Evolutionary conservation across 2,113 vertebrate species (phyloP).

Genomic region (Tachysurus fulvidraco): DNA sequence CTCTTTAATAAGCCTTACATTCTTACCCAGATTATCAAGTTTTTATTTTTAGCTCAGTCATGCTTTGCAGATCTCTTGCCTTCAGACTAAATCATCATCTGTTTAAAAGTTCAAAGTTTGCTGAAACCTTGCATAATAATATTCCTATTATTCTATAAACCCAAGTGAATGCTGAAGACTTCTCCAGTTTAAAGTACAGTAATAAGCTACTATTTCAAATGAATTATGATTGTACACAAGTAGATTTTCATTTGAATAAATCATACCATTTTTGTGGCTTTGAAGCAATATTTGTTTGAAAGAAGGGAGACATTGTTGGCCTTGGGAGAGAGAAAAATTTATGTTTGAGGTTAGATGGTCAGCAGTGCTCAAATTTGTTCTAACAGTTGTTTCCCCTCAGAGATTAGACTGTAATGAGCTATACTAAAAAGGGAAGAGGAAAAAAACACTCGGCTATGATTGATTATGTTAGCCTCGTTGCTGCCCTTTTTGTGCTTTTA

Average conservation of each 20-base stretch:
- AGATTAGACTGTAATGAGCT: slow-evolving; percentile 39
- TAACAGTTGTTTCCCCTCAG: slow-evolving; percentile 34
- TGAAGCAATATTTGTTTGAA: slow-evolving; percentile 55
- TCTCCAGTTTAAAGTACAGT: slow-evolving; percentile 36
- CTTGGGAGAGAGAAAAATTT: slow-evolving; percentile 30
- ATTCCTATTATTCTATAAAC: slow-evolving; percentile 58
- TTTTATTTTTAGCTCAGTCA: slow-evolving; percentile 25
- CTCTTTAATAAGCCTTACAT: slow-evolving; percentile 52
- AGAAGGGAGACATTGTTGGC: slow-evolving; percentile 9
- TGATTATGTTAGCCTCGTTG: slow-evolving; percentile 33
- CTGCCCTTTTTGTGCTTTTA: slow-evolving; percentile 10
- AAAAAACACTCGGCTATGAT: background rate
- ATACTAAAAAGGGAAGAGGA: background rate
- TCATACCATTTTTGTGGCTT: slow-evolving; percentile 42
- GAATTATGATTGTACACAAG: slow-evolving; percentile 44
- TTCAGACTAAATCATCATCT: background rate
- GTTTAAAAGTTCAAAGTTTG: slow-evolving; percentile 35
- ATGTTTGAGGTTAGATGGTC: slow-evolving; percentile 33
- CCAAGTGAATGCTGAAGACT: slow-evolving; percentile 36
- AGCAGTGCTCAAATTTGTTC: slow-evolving; percentile 32
- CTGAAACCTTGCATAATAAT: slow-evolving; percentile 9
- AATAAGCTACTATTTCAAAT: slow-evolving; percentile 55
- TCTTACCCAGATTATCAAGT: slow-evolving; percentile 55
- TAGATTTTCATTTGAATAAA: slow-evolving; percentile 35
- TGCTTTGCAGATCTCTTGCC: background rate